Base-by-base conservation (phyloP, 2,797 vertebrate genomes). In the Vireo griseus region DNA sequence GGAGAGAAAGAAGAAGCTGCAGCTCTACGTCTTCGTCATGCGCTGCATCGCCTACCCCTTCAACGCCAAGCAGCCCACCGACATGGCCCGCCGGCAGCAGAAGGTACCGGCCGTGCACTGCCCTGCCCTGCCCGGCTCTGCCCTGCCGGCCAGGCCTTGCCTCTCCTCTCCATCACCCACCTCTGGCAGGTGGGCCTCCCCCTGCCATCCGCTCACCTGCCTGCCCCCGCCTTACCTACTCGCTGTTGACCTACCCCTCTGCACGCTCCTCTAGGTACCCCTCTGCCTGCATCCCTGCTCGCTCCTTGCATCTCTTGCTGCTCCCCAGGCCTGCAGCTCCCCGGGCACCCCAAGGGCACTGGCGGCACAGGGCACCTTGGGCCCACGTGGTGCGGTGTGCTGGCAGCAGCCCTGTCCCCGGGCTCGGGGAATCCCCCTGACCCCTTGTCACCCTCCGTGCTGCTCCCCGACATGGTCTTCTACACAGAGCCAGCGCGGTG, bases 1-100 rank as follows among this genome's bases (percentile, higher is more conserved):
- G 86, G 99, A 99, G 96, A 98, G 98, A 96, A 99, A 99, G 93
- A 99, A 98, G 98, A 98, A 98, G 96, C 98, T 99, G 94, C 99
- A 99, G 98, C 98, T 99, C 48, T 99, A 99, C 55, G 99, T 99
- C 96, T 99, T 99, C 97, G 99, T 99, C 92, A 99, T 99, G 99
- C 98, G 99, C 95, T 99, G 99, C 97, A 99, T 99, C 95, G 99
- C 99, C 50, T 99, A 99, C 96, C 99, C 99, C 42, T 99, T 99
- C 96, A 99, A 99, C 85, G 99, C 99, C 86, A 99, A 99, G 97
- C 99, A 99, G 92, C 99, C 99, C 76, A 99, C 99, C 35, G 99
- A 99, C 94, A 99, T 99, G 99, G 99, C 99, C 97, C 98, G 99
- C 94, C 98, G 99, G 97, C 99, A 99, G 97, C 99, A 99, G 97